Evolutionary conservation across 2,797 vertebrate genomes (phyloP).

Genomic region (Siniperca obscura): DNA sequence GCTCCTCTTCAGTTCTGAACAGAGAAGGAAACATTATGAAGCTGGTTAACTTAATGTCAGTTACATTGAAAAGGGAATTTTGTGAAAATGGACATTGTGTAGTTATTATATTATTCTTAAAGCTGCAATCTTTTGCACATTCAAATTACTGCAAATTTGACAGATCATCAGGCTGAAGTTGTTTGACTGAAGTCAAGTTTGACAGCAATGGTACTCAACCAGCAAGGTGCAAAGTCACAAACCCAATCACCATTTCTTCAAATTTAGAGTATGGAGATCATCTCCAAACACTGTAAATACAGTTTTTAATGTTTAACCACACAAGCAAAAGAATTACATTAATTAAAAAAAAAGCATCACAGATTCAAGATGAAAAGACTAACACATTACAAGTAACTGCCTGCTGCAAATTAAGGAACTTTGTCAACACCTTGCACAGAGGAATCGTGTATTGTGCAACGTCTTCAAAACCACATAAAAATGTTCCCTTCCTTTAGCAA

Average conservation of each 20-base stretch:
- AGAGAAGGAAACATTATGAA: neutral
- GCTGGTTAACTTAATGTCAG: neutral
- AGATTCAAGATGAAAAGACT: neutral
- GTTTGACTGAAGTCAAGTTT: neutral
- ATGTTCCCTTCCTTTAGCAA: neutral
- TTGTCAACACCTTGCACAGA: slow-evolving; percentile 17
- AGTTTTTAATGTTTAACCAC: neutral
- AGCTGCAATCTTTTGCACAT: neutral
- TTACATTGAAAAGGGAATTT: neutral
- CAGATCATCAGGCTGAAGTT: neutral
- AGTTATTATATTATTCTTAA: neutral
- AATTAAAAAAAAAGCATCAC: neutral
- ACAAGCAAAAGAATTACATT: neutral
- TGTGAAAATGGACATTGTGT: neutral
- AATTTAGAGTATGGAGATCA: neutral
- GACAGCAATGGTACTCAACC: neutral
- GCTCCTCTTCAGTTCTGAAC: slow-evolving; percentile 89
- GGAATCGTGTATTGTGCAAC: neutral
- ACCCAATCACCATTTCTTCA: neutral
- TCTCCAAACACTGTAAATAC: neutral
- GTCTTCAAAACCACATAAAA: slow-evolving; percentile 1
- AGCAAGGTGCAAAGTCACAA: neutral
- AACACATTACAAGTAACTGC: neutral
- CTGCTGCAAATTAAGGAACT: slow-evolving; percentile 28
- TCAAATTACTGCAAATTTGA: neutral